Conservation (phyloP, 2,113 vertebrate species). For the Leptodactylus fuscus region DNA sequence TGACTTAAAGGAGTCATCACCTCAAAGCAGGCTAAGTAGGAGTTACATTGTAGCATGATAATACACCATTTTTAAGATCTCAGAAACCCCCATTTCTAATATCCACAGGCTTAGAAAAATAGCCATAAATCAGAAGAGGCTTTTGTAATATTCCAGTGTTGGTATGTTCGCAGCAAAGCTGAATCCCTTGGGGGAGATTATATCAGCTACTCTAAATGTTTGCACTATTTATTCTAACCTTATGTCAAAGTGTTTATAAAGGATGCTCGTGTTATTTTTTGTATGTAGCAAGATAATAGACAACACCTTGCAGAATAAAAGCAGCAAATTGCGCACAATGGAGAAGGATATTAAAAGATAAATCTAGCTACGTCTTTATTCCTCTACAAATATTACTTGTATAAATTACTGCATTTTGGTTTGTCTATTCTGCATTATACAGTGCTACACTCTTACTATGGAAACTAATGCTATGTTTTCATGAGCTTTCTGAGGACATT, state of each 20-base stretch:
- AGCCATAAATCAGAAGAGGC: background rate
- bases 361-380: background rate
- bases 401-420: background rate
- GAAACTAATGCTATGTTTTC: background rate
- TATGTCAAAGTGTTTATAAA: conserved; percentile 10
- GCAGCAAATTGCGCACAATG: background rate
- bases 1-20: too few species aligned
- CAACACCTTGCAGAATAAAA: conserved; percentile 12
- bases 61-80: background rate
- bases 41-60: background rate
- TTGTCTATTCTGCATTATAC: background rate
- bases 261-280: conserved; percentile 7
- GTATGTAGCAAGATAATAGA: background rate
- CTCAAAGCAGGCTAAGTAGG: too few species aligned
- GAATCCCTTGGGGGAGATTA: conserved; percentile 6
- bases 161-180: background rate
- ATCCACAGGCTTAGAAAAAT: background rate
- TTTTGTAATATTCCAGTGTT: background rate
- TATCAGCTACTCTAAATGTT: conserved; percentile 26
- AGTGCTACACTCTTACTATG: background rate
- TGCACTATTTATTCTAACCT: conserved; percentile 33
- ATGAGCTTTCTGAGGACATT: background rate
- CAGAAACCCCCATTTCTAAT: background rate
- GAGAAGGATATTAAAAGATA: conserved; percentile 33
- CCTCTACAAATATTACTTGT: conserved; percentile 13